Base-by-base conservation (phyloP, 23 tunicate species). In the Halocynthia roretzi region DNA sequence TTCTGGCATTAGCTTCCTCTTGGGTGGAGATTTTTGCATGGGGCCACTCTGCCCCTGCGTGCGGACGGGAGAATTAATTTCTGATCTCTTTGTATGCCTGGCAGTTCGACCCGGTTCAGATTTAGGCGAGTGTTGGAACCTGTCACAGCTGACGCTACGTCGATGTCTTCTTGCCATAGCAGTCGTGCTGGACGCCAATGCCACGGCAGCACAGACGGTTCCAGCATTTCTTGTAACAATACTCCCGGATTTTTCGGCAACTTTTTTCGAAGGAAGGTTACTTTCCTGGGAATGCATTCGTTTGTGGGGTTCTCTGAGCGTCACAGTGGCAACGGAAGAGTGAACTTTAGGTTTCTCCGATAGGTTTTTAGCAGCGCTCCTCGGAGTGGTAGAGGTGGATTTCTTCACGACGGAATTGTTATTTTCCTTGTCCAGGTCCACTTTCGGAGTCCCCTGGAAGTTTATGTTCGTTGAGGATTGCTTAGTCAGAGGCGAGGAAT, bases 121-220 rank as follows among this genome's bases (percentile, higher is more conserved):
- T 65, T 65, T 11, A 65, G 70, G 9, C 10, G 15, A 20, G 22
- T 40, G 48, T 65, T 65, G 70, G 9, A 20, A 40, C 44, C 44
- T 31, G 44, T 31, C 44, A 31, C 44, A 31, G 44, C 44, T 31
- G 44, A 31, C 44, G 44, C 44, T 65, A 20, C 31, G 22, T 0
- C 70, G 70, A 65, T 65, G 70, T 10, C 19, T 40, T 65, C 70
- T 65, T 65, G 70, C 70, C 9, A 65, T 9, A 10, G 70, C n/a
- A 0, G 48, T 65, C 31, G 70, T 65, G 31, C 48, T 10, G 22
- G 70, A 20, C 18, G 70, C 22, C 31, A 65, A 65, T 48, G 44
- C 44, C 44, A 31, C 44, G 44, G 44, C 44, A 31, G 44, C 44
- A 31, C 44, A 31, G 44, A 31, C 44, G 2, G 44, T 31, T 31